These are phyloP conservation scores for Epinotia ramella DNA, from an alignment of 2,888 invertebrate genomes.

Conservation along the genomic window DNA sequence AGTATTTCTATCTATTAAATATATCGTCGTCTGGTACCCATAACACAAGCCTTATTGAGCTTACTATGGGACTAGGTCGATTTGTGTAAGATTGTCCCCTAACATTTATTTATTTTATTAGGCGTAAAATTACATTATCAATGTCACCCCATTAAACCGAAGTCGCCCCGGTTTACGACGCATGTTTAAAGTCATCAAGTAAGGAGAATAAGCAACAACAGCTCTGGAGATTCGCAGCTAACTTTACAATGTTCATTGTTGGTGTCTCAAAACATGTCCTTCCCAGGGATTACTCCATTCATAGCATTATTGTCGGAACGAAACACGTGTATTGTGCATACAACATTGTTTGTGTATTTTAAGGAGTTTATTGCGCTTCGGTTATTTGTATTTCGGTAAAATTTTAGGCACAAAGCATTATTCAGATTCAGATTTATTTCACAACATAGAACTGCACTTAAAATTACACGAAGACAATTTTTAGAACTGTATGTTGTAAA, in stretches of 20 bases:
- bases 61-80: too few relatives aligned
- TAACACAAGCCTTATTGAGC: too few relatives aligned
- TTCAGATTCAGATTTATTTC: too few relatives aligned
- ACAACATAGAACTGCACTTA: too few relatives aligned
- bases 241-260: constrained; percentile 13
- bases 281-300: constrained; percentile 17
- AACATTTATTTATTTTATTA: too few relatives aligned
- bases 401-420: not conserved
- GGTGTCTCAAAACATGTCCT: not conserved
- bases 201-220: constrained; percentile 9
- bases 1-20: too few relatives aligned
- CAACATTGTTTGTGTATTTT: too few relatives aligned
- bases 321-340: not conserved
- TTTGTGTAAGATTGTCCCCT: too few relatives aligned
- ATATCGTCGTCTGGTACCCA: too few relatives aligned
- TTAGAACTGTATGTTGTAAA: too few relatives aligned
- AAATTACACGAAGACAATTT: too few relatives aligned
- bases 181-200: not conserved
- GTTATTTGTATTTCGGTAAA: not conserved
- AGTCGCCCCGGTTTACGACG: not conserved
- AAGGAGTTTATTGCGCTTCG: not conserved
- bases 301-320: constrained; percentile 11
- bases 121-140: not conserved
- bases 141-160: not conserved
- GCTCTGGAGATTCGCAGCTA: constrained; percentile 4